Conservation (phyloP, 2,888 invertebrate species). For the Agrochola litura region DNA sequence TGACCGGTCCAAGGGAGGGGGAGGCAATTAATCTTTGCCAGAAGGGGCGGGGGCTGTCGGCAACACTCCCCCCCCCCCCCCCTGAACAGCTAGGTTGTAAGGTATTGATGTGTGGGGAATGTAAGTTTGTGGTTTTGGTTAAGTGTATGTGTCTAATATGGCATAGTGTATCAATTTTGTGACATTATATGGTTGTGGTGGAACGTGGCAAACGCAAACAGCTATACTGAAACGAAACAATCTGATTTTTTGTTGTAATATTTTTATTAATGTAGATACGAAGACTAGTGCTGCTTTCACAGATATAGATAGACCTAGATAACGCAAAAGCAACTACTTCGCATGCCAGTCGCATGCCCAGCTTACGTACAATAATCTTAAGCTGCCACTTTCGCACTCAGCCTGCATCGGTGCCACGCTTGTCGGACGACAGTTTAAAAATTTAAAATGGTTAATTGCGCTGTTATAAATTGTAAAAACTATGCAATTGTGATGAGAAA, state of each 20-base stretch:
- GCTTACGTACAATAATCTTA: too few species aligned
- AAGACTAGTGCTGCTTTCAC: not conserved
- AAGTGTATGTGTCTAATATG: conserved; percentile 5
- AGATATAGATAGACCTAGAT: too few species aligned
- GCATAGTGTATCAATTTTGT: not conserved
- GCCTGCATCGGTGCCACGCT: too few species aligned
- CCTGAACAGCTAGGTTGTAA: conserved; percentile 39
- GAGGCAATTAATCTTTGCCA: conserved; percentile 68
- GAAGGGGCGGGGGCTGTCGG: conserved; percentile 57
- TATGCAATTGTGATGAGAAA: too few species aligned
- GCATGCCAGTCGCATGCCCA: too few species aligned
- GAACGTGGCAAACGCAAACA: not conserved
- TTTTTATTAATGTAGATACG: not conserved
- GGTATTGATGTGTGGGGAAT: conserved; percentile 42
- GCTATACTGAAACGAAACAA: not conserved
- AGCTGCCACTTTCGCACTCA: too few species aligned
- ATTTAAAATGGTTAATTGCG: too few species aligned
- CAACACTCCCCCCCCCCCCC: conserved; percentile 48
- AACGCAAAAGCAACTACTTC: too few species aligned
- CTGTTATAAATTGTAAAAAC: too few species aligned
- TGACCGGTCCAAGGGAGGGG: conserved; percentile 51
- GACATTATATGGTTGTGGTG: not conserved
- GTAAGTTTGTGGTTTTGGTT: conserved; percentile 13
- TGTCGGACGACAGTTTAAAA: too few species aligned
- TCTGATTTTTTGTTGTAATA: not conserved